Conservation (phyloP, 2,888 invertebrate species). For the Colostygia pectinataria region DNA sequence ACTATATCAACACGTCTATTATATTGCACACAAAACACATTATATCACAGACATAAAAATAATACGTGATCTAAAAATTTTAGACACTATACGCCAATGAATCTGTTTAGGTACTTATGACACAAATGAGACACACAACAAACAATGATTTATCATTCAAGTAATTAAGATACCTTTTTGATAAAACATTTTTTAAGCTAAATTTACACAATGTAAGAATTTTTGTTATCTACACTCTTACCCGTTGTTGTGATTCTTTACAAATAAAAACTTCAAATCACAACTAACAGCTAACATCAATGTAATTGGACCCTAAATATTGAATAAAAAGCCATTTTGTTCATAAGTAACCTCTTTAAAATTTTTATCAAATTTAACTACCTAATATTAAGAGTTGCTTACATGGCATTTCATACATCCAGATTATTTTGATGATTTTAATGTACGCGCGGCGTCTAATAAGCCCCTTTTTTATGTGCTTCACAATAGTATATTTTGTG, state of each 20-base stretch:
- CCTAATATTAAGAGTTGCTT: constrained; percentile 69
- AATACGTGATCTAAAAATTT: constrained; percentile 20
- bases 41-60: constrained; percentile 38
- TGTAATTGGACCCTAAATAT: constrained; percentile 78
- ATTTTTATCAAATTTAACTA: constrained; percentile 79
- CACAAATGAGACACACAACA: constrained; percentile 23
- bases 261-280: constrained; percentile 46
- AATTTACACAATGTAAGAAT: constrained; percentile 13
- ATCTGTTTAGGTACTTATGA: constrained; percentile 22
- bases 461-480: constrained; percentile 38
- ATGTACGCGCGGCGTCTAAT: constrained; percentile 67
- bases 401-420: constrained; percentile 64
- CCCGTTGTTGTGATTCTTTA: constrained; percentile 42
- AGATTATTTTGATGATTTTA: constrained; percentile 58
- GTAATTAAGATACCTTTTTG: background rate
- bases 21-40: constrained; percentile 36
- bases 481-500: background rate
- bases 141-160: constrained; percentile 15
- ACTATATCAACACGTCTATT: constrained; percentile 25
- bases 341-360: constrained; percentile 79
- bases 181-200: constrained; percentile 1
- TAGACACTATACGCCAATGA: constrained; percentile 9
- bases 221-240: constrained; percentile 34
- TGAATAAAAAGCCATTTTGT: constrained; percentile 77
- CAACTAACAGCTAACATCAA: constrained; percentile 61